A percentile compares a stretch with the other conserved stretches of the same genome.
phyloP scores from a whole-genome alignment of 2,888 invertebrate species.

The Drosophila anomelani region DNA sequence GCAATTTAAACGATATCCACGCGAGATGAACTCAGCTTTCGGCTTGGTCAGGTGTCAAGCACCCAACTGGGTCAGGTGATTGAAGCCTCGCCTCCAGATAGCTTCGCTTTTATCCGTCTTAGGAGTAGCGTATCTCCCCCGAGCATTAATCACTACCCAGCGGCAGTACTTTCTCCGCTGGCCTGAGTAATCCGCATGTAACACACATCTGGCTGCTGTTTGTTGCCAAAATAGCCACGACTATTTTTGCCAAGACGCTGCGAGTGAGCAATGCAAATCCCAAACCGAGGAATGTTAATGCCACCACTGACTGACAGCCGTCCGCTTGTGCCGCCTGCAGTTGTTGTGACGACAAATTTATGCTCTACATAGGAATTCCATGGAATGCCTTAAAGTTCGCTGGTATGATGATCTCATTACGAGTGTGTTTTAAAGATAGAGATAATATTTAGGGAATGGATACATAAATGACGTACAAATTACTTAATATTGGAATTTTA shows the following conservation, averaged over 20 bases:
- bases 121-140: conserved; percentile 21
- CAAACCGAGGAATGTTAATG: conserved; percentile 63
- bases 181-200: conserved; percentile 39
- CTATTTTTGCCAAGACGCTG: conserved; percentile 12
- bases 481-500: background rate
- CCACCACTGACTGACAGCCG: conserved; percentile 64
- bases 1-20: conserved; percentile 29
- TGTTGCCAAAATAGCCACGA: conserved; percentile 58
- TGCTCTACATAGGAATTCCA: conserved; percentile 26
- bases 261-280: conserved; percentile 40
- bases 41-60: conserved; percentile 40
- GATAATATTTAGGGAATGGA: background rate
- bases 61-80: conserved; percentile 46
- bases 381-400: background rate
- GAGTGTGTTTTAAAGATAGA: background rate
- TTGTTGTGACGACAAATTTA: conserved; percentile 54
- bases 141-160: conserved; percentile 46
- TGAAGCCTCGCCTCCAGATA: conserved; percentile 29
- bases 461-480: background rate
- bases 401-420: conserved; percentile 25
- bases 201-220: conserved; percentile 13
- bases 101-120: conserved; percentile 8
- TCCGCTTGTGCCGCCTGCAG: conserved; percentile 52
- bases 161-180: conserved; percentile 38
- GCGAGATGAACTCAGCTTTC: conserved; percentile 26